Evolutionary conservation across 2,888 invertebrate genomes (phyloP).

Genomic region (Chloromyia formosa): DNA sequence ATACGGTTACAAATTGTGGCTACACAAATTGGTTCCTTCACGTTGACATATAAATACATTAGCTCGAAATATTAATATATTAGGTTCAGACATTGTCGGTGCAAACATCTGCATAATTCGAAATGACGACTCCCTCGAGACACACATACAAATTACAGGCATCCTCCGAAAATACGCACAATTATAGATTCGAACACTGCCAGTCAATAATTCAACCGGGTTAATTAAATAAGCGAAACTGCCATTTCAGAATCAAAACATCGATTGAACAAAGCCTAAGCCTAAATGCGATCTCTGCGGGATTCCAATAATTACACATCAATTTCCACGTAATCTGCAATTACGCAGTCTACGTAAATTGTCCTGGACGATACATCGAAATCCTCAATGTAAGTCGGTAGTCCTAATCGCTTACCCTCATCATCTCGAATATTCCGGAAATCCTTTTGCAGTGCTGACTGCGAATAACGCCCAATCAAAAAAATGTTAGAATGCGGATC

Average conservation of each 20-base stretch:
- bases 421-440: slow-evolving; percentile 7
- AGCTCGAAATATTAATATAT: too few species aligned
- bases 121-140: too few species aligned
- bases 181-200: neutral
- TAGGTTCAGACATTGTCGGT: too few species aligned
- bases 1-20: slow-evolving; percentile 11
- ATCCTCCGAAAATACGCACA: too few species aligned
- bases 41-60: neutral
- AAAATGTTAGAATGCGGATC: neutral
- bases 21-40: slow-evolving; percentile 27
- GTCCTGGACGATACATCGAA: neutral
- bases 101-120: too few species aligned
- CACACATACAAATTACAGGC: too few species aligned
- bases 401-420: slow-evolving; percentile 20
- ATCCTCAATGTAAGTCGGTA: neutral
- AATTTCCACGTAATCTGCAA: slow-evolving; percentile 31
- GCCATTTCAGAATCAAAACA: slow-evolving; percentile 13
- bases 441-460: slow-evolving; percentile 8
- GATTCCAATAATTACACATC: slow-evolving; percentile 29
- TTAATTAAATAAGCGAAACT: slow-evolving; percentile 13
- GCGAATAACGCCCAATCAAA: neutral
- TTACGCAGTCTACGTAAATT: slow-evolving; percentile 11
- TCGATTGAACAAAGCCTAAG: neutral
- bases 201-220: neutral
- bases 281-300: slow-evolving; percentile 15